phyloP scores from a whole-genome alignment of 2,113 vertebrate genomes.

The Cathartes aura region DNA sequence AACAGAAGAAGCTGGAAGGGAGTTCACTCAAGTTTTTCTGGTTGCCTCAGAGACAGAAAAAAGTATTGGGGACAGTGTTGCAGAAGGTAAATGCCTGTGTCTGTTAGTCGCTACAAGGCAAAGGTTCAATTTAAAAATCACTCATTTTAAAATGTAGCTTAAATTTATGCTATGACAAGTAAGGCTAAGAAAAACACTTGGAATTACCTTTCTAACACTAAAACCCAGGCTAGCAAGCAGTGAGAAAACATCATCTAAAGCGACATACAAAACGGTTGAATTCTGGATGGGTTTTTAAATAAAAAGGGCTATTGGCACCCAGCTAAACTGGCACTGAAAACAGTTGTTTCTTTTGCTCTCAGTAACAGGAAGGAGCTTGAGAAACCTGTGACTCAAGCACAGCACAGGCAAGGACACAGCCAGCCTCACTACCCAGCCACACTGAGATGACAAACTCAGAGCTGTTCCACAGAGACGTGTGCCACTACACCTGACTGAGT shows the following conservation, averaged over 20 bases:
- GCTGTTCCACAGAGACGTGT: not conserved
- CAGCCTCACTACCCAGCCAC: not conserved
- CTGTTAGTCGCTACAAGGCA: not conserved
- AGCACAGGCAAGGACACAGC: not conserved
- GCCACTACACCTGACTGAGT: accelerated
- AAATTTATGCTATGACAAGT: not conserved
- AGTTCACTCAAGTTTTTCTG: not conserved
- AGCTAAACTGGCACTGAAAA: not conserved
- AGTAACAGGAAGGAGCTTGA: not conserved
- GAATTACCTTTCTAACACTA: not conserved
- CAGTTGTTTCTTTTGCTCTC: not conserved
- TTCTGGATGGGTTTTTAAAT: not conserved
- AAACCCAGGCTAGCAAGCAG: not conserved
- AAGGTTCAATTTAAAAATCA: not conserved
- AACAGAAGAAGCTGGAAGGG: not conserved
- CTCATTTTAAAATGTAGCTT: not conserved
- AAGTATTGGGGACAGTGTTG: accelerated
- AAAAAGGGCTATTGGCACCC: not conserved
- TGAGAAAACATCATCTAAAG: not conserved
- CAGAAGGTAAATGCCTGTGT: not conserved
- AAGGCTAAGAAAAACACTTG: not conserved
- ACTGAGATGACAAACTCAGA: accelerated
- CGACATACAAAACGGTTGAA: not conserved
- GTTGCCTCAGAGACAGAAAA: not conserved
- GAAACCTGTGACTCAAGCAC: not conserved